Conservation (phyloP, 2,113 vertebrate species). For the Cephalopterus ornatus region DNA sequence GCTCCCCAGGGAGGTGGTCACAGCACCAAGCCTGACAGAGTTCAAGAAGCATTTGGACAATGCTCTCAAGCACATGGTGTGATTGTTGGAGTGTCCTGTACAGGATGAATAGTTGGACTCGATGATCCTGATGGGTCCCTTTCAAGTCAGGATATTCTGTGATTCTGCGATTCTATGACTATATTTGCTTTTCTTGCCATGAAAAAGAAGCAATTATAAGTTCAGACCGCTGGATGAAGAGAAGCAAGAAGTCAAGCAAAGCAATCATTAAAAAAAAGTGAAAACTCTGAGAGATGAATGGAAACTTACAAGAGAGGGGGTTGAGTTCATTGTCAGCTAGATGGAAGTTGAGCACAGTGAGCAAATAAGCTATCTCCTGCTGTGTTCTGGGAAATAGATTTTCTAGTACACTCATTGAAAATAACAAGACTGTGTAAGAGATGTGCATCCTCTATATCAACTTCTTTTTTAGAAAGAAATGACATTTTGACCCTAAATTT, state of each 20-base stretch:
- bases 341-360: background rate
- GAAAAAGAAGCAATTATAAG: background rate
- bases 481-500: background rate
- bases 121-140: background rate
- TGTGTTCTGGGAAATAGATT: conserved; percentile 19
- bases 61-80: background rate
- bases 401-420: background rate
- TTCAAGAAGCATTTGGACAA: accelerated
- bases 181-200: background rate
- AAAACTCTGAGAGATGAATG: background rate
- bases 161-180: background rate
- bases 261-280: background rate
- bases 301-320: background rate
- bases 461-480: background rate
- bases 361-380: conserved; percentile 3
- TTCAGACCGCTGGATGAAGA: background rate
- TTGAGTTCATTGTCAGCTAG: background rate
- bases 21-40: background rate
- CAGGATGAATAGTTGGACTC: background rate
- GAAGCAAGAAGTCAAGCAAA: background rate
- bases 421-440: background rate
- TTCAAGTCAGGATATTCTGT: background rate
- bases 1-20: accelerated
- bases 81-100: background rate
- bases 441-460: background rate